Base-by-base conservation (phyloP, 2,888 invertebrate species). In the Lasius fuliginosus region DNA sequence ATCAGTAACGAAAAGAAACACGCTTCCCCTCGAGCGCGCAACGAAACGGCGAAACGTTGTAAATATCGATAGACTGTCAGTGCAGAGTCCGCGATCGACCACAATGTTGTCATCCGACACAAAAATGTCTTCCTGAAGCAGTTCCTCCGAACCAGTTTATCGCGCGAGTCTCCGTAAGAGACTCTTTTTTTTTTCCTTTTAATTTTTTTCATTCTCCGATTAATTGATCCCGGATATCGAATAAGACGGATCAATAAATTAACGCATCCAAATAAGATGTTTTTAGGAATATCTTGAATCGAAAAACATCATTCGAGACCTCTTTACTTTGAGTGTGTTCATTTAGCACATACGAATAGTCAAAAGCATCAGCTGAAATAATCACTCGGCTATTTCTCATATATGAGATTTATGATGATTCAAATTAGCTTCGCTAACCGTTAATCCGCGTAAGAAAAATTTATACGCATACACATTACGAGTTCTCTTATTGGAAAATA, bases 111-210 rank as follows among this genome's bases (percentile, higher is more conserved):
- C 84, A 76, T 84, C 60, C 65, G 82, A 74, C 69, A 83, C 84
- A 85, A 85, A 84, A 85, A 88, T 87, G 87, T 88, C 91, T 92
- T 92, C 90, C 90, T 89, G 83, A 86, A 88, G 58, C 89, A 90
- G 36, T 36, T 36, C 3, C 79, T 71, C 83, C 88, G 83, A 91
- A 91, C 88, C 88, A 86, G 89, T 88, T 85, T 87, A 79, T 82
- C 53, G 53, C 53, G 58, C 56, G 27, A 64, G 85, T 86, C 84
- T 87, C 88, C 75, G 84, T 62, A 68, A 69, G 42, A 42, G n/a
- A n/a, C n/a, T 27, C 27, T 12, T 30, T 84, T 89, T 88, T 90
- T 87, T 85, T 85, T 53, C 36, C 74, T 84, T 82, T 71, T 62
- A 46, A 46, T 46, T 75, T 69, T 23, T 65, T 62, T 76, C 53